These are phyloP conservation scores for Leptobrachium ailaonicum DNA, from an alignment of 2,113 vertebrate genomes.

Conservation along the genomic window DNA sequence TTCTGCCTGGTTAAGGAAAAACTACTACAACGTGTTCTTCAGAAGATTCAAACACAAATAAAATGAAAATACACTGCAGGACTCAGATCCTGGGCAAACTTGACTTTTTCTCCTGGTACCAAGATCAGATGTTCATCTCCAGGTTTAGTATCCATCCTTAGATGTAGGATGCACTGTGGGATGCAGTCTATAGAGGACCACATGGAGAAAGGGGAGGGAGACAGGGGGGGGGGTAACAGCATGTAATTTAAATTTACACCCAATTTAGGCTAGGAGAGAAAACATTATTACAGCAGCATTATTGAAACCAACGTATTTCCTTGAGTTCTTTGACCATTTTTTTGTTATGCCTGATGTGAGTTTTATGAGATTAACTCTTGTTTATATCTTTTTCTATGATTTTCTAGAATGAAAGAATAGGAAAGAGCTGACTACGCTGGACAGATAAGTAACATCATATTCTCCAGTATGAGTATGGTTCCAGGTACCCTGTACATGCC, in stretches of 20 bases:
- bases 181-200: no score
- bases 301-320: not conserved
- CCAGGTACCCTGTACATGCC: not conserved
- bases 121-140: conserved; percentile 13
- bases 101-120: conserved; percentile 9
- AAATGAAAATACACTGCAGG: conserved; percentile 14
- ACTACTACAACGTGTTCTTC: conserved; percentile 18
- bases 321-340: not conserved
- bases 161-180: no score
- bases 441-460: conserved; percentile 21
- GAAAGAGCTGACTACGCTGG: not conserved
- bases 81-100: conserved; percentile 4
- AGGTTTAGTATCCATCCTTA: not conserved
- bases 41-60: not conserved
- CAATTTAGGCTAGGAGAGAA: conserved; percentile 2
- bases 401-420: not conserved
- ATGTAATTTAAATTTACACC: not conserved
- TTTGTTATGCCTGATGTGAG: not conserved
- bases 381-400: conserved; percentile 19
- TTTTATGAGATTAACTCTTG: conserved; percentile 9
- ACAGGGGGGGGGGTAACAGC: not conserved
- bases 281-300: conserved; percentile 6
- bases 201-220: no score
- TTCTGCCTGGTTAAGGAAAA: conserved; percentile 39
- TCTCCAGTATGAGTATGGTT: not conserved